Conservation (phyloP, 2,113 vertebrate species). For the Rhinoderma darwinii region DNA sequence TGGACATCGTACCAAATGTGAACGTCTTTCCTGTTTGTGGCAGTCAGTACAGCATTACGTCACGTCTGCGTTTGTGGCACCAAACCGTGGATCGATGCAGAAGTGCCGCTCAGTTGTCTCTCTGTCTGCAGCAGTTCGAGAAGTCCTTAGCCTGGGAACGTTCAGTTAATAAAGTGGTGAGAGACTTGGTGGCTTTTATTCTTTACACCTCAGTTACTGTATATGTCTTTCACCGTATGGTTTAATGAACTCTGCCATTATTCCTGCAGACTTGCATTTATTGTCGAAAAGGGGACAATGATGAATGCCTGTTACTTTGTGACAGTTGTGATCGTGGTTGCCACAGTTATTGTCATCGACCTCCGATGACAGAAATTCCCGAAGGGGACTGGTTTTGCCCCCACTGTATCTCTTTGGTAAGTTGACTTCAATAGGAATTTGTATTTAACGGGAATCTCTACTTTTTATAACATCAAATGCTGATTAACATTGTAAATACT, state of each 20-base stretch:
- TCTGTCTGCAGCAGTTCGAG: conserved; percentile 90
- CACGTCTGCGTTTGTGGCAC: conserved; percentile 87
- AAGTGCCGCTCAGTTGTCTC: conserved; percentile 87
- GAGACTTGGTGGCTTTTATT: conserved; percentile 34
- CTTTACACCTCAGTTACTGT: background rate
- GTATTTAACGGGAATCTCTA: background rate
- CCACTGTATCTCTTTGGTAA: conserved; percentile 82
- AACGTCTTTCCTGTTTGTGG: background rate
- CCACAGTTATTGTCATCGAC: conserved; percentile 95
- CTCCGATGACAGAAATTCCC: conserved; percentile 89
- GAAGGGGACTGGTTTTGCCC: conserved; percentile 98
- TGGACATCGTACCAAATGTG: too few relatives aligned
- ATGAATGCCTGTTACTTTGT: conserved; percentile 91
- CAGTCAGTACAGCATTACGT: conserved; percentile 91
- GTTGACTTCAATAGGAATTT: background rate
- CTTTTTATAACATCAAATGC: too few relatives aligned
- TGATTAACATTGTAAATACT: too few relatives aligned
- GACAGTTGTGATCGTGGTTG: conserved; percentile 94
- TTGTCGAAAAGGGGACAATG: conserved; percentile 92
- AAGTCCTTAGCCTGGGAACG: conserved; percentile 94
- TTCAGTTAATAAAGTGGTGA: conserved; percentile 92
- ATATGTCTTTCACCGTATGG: background rate
- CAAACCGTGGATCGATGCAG: conserved; percentile 89
- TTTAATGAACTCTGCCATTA: background rate
- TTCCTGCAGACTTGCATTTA: conserved; percentile 85